These are phyloP conservation scores for Plecotus auritus DNA, from an alignment of 2,113 vertebrate species.

Conservation along the genomic window DNA sequence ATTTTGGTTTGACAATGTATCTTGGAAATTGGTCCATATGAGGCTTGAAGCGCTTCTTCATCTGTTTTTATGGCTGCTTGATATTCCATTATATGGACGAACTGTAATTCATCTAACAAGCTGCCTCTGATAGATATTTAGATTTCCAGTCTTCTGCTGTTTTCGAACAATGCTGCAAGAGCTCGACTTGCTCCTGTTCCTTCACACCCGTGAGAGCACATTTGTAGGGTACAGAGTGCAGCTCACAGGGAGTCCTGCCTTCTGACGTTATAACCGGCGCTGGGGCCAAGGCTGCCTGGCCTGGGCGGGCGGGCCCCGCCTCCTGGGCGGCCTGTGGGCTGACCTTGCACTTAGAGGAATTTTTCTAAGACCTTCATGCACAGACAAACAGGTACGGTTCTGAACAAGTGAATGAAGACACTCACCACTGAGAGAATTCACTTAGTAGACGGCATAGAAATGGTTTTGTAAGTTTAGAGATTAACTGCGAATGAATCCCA, in stretches of 20 bases:
- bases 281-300: background rate
- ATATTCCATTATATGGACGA: conserved; percentile 35
- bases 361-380: background rate
- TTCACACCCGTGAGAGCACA: background rate
- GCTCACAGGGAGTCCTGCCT: background rate
- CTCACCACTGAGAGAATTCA: background rate
- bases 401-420: background rate
- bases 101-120: conserved; percentile 61
- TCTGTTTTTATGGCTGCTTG: conserved; percentile 58
- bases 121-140: conserved; percentile 44
- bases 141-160: conserved; percentile 28
- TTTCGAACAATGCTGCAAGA: conserved; percentile 8
- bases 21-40: conserved; percentile 66
- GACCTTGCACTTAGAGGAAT: background rate
- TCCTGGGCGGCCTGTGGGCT: background rate
- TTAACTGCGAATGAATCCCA: background rate
- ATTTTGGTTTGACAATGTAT: conserved; percentile 59
- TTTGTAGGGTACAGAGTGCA: background rate
- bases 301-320: background rate
- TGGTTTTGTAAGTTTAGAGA: background rate
- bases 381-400: background rate
- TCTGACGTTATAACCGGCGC: background rate
- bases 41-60: conserved; percentile 43
- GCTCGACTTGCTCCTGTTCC: background rate
- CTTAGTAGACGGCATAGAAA: background rate